A percentile compares a stretch with the other conserved stretches of the same genome.
phyloP scores from a whole-genome alignment of 2,888 invertebrate species.

The Cremastinae sp. region DNA sequence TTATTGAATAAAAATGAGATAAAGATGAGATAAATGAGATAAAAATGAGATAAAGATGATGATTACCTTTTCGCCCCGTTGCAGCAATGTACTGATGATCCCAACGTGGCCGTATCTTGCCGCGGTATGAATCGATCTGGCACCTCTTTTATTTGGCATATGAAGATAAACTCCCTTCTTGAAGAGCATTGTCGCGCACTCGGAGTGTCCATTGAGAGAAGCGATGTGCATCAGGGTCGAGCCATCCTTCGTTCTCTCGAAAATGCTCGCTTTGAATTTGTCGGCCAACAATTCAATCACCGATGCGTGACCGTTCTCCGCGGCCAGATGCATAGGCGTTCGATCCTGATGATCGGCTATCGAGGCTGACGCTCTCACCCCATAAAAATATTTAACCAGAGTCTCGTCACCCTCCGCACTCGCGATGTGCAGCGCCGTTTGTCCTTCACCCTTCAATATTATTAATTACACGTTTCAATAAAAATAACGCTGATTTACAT shows the following conservation, averaged over 20 bases:
- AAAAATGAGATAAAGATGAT: background rate
- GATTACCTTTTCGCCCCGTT: conserved; percentile 94
- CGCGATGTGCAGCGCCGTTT: conserved; percentile 96
- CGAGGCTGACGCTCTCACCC: conserved; percentile 96
- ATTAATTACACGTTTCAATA: background rate
- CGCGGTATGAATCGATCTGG: conserved; percentile 98
- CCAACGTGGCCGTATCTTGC: conserved; percentile 98
- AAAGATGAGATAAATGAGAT: background rate
- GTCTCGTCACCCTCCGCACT: conserved; percentile 97
- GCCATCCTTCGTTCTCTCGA: conserved; percentile 98
- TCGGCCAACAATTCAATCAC: conserved; percentile 98
- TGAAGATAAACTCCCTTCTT: conserved; percentile 99
- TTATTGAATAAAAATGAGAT: too few species aligned
- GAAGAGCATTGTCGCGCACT: conserved; percentile 98
- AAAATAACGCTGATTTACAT: too few species aligned
- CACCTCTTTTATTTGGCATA: conserved; percentile 99
- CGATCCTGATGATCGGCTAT: conserved; percentile 98
- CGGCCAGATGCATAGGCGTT: conserved; percentile 98
- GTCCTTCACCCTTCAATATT: conserved; percentile 88
- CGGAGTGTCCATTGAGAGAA: conserved; percentile 97
- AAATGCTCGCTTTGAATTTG: conserved; percentile 98
- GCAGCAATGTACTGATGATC: conserved; percentile 96
- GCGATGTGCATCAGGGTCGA: conserved; percentile 99
- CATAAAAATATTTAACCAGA: conserved; percentile 96
- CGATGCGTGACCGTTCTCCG: conserved; percentile 97